phyloP scores from a whole-genome alignment of 2,797 vertebrate species.

The Anabas testudineus region DNA sequence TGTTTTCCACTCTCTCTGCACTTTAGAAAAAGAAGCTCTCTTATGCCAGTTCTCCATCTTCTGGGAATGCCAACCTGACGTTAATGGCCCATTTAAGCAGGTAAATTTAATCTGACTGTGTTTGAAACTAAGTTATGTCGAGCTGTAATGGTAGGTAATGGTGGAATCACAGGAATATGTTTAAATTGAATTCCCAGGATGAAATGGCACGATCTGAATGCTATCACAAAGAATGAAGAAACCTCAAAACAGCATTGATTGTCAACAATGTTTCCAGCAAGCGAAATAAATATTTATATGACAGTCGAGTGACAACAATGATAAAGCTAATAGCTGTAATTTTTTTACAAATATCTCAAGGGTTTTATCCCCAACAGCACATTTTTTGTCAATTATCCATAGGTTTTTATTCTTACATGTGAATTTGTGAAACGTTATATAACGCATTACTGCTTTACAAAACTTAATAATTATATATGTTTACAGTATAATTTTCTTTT shows the following conservation, averaged over 20 bases:
- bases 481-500: not conserved
- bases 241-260: constrained; percentile 14
- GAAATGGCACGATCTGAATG: constrained; percentile 30
- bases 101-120: constrained; percentile 66
- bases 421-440: not conserved
- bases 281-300: not conserved
- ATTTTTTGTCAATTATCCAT: too few species aligned
- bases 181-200: constrained; percentile 47
- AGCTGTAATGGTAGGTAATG: constrained; percentile 68
- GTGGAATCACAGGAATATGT: constrained; percentile 66
- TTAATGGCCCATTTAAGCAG: constrained; percentile 66
- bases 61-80: constrained; percentile 57
- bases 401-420: not conserved
- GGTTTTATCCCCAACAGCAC: too few species aligned
- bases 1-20: constrained; percentile 21
- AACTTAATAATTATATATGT: not conserved
- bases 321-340: not conserved
- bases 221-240: constrained; percentile 14
- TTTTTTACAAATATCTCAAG: not conserved
- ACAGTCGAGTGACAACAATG: not conserved
- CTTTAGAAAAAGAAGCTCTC: constrained; percentile 33
- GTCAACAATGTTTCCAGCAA: constrained; percentile 13
- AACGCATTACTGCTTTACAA: too few species aligned
- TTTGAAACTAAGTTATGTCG: constrained; percentile 72
- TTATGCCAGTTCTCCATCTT: constrained; percentile 44